These are phyloP conservation scores for Electrophaes corylata DNA, from an alignment of 2,888 invertebrate species.

Conservation along the genomic window DNA sequence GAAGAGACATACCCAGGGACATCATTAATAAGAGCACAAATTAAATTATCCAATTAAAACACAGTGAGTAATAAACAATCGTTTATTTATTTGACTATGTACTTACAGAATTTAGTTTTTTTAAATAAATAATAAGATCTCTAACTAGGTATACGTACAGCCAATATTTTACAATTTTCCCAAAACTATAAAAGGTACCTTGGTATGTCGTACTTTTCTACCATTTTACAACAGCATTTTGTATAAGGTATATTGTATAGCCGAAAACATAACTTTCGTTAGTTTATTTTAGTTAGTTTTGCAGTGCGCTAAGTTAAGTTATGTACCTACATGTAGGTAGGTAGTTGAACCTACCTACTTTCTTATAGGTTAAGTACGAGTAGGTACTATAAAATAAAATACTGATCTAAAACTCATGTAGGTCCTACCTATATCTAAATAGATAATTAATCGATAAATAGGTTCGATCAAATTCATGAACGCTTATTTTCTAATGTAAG, in stretches of 20 bases:
- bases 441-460: neutral
- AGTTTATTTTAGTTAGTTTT: slow-evolving; percentile 16
- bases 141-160: slow-evolving; percentile 56
- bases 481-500: neutral
- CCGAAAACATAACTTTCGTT: slow-evolving; percentile 47
- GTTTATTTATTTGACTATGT: slow-evolving; percentile 63
- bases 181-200: slow-evolving; percentile 20
- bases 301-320: slow-evolving; percentile 17
- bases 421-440: neutral
- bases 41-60: slow-evolving; percentile 47
- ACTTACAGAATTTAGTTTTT: slow-evolving; percentile 72
- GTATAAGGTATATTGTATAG: slow-evolving; percentile 52
- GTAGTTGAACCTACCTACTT: neutral
- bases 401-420: neutral
- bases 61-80: slow-evolving; percentile 68
- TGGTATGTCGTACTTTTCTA: slow-evolving; percentile 42
- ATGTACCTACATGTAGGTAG: neutral
- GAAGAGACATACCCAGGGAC: too few relatives aligned
- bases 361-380: neutral
- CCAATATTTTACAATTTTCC: slow-evolving; percentile 55
- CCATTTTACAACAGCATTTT: slow-evolving; percentile 63
- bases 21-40: too few relatives aligned
- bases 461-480: neutral
- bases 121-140: slow-evolving; percentile 63
- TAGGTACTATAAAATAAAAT: neutral